phyloP scores from a whole-genome alignment of 2,888 invertebrate species.

The Hedya salicella region DNA sequence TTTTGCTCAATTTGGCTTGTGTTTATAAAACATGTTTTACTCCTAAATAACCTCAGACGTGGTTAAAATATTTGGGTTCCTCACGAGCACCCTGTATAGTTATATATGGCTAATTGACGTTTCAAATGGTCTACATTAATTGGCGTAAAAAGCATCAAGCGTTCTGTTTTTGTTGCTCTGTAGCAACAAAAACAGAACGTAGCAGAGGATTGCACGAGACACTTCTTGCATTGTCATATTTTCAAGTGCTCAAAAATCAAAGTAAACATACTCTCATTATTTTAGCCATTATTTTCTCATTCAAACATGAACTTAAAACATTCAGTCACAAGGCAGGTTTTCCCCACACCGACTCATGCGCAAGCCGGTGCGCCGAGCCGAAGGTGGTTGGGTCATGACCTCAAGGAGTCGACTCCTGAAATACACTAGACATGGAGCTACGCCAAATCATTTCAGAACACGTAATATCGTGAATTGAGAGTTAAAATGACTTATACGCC shows the following conservation, averaged over 20 bases:
- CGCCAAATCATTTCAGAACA: slow-evolving; percentile 58
- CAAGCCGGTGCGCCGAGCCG: slow-evolving; percentile 48
- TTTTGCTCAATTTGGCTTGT: too few species aligned
- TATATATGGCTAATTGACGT: too few species aligned
- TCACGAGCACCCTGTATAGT: too few species aligned
- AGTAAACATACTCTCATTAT: background rate
- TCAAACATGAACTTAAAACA: background rate
- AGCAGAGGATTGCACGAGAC: too few species aligned
- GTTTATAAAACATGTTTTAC: too few species aligned
- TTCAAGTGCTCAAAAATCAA: background rate
- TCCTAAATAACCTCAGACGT: too few species aligned
- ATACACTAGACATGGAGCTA: slow-evolving; percentile 63
- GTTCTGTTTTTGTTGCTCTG: too few species aligned
- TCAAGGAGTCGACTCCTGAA: slow-evolving; percentile 63
- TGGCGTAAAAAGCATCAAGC: too few species aligned
- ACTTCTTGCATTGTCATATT: background rate
- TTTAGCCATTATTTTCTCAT: background rate
- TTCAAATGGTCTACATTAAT: too few species aligned
- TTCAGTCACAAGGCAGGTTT: background rate
- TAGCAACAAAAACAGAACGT: too few species aligned
- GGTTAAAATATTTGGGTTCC: too few species aligned
- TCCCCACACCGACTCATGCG: slow-evolving; percentile 29
- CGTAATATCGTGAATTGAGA: slow-evolving; percentile 18
- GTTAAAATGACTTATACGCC: slow-evolving; percentile 4
- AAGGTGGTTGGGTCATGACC: slow-evolving; percentile 71